Evolutionary conservation across 2,113 vertebrate genomes (phyloP).

Genomic region (Hemiprocne comata): DNA sequence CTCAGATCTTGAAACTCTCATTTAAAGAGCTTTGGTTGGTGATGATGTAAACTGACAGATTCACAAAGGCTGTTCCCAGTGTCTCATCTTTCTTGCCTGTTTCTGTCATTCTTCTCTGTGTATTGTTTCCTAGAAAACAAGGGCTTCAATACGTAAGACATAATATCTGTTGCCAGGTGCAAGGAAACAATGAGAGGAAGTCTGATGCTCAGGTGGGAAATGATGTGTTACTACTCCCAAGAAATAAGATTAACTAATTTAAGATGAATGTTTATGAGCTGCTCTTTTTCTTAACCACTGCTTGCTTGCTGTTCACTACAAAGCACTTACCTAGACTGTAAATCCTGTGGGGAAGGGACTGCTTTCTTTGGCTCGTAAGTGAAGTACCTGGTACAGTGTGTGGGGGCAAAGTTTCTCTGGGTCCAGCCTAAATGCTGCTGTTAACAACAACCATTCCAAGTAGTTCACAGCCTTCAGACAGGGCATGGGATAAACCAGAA

Average conservation of each 20-base stretch:
- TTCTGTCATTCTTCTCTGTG: slow-evolving; percentile 4
- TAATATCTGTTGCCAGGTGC: slow-evolving; percentile 27
- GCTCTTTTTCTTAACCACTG: background rate
- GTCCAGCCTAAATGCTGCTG: background rate
- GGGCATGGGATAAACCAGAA: background rate
- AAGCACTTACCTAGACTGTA: background rate
- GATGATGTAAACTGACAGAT: slow-evolving; percentile 30
- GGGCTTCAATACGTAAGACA: background rate
- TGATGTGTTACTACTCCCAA: background rate
- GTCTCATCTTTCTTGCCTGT: background rate
- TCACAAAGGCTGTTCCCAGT: slow-evolving; percentile 18
- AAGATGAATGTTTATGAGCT: background rate
- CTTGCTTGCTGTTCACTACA: background rate
- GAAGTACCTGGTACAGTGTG: background rate
- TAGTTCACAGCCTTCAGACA: background rate
- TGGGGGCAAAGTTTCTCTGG: background rate
- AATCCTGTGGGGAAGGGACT: background rate
- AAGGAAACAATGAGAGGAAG: slow-evolving; percentile 28
- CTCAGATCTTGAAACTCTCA: background rate
- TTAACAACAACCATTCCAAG: background rate
- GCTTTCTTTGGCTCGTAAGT: background rate
- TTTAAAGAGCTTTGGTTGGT: background rate
- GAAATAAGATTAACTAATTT: background rate
- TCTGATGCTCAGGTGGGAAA: slow-evolving; percentile 32
- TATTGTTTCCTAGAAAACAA: slow-evolving; percentile 32